Percentiles rank a stretch among this genome's conserved stretches.
phyloP scores from a whole-genome alignment of 2,797 vertebrate species.

The Adelosebastes latens region DNA sequence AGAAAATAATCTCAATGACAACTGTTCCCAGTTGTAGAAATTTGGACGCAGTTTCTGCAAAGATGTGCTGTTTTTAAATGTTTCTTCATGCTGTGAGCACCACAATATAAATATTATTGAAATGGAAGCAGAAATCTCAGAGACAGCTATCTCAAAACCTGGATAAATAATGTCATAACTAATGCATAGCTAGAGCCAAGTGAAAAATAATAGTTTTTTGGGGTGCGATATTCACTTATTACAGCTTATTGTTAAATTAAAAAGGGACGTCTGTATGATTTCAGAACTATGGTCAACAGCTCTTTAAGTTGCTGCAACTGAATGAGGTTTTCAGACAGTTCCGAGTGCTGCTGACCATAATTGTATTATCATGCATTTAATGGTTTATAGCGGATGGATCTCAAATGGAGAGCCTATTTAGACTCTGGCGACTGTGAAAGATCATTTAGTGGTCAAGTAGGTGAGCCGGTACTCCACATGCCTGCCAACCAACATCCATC shows the following conservation, averaged over 20 bases:
- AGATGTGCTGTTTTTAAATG: neutral
- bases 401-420: neutral
- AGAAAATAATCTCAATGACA: neutral
- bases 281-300: neutral
- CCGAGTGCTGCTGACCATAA: neutral
- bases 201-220: neutral
- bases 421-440: neutral
- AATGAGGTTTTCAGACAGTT: neutral
- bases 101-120: neutral
- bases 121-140: neutral
- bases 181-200: neutral
- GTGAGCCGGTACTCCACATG: neutral
- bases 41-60: neutral
- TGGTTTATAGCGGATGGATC: neutral
- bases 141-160: neutral
- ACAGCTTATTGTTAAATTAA: neutral
- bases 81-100: neutral
- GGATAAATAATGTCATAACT: neutral
- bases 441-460: neutral
- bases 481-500: neutral
- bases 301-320: neutral
- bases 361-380: neutral
- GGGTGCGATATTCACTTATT: fast-evolving
- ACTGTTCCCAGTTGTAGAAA: neutral
- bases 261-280: neutral